phyloP scores from a whole-genome alignment of 2,888 invertebrate genomes.

The Eledona agricola region DNA sequence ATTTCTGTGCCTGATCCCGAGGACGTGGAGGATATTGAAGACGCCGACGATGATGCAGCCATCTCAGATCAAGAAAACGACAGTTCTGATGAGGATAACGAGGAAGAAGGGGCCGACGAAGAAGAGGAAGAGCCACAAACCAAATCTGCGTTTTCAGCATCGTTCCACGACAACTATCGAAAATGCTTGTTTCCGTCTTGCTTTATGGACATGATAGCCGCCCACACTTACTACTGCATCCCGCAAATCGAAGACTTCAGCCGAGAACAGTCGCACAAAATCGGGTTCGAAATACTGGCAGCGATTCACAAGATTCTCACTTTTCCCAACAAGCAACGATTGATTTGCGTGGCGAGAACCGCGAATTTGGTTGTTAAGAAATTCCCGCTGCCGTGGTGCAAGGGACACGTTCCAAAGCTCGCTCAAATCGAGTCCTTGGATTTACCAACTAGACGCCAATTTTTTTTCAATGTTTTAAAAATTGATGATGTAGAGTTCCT shows the following conservation, averaged over 20 bases:
- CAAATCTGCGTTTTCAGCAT: constrained; percentile 5
- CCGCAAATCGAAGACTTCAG: constrained; percentile 78
- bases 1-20: constrained; percentile 17
- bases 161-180: constrained; percentile 69
- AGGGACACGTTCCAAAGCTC: constrained; percentile 55
- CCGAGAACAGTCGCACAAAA: constrained; percentile 68
- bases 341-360: constrained; percentile 55
- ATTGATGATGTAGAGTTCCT: constrained; percentile 59
- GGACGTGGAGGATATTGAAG: constrained; percentile 39
- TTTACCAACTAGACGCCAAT: constrained; percentile 48
- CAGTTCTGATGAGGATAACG: constrained; percentile 39
- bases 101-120: constrained; percentile 30
- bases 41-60: constrained; percentile 20
- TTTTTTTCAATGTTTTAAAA: constrained; percentile 65
- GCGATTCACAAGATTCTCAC: constrained; percentile 65
- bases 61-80: constrained; percentile 18
- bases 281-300: constrained; percentile 70
- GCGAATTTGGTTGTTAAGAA: constrained; percentile 43
- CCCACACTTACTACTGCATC: constrained; percentile 71
- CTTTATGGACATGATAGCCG: constrained; percentile 75
- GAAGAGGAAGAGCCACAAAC: constrained; percentile 29
- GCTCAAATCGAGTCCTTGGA: constrained; percentile 53
- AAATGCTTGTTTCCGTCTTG: constrained; percentile 70
- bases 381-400: constrained; percentile 38
- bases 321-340: constrained; percentile 32